Conservation (phyloP, 1,140 invertebrate genomes). For the Elysia chlorotica region DNA sequence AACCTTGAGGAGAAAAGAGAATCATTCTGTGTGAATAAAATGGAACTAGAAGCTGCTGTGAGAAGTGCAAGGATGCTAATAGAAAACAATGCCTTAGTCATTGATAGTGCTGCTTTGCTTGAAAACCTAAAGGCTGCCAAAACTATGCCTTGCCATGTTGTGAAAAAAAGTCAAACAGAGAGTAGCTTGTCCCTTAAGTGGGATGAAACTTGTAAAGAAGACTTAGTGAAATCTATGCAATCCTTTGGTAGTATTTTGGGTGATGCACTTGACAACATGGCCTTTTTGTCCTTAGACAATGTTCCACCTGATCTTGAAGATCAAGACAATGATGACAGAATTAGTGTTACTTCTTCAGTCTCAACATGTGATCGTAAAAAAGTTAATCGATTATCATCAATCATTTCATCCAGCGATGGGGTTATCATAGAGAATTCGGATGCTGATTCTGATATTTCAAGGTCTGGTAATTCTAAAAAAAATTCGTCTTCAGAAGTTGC, state of each 20-base stretch:
- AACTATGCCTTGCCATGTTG: conserved; percentile 11
- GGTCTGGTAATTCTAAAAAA: too few relatives aligned
- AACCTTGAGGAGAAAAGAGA: background rate
- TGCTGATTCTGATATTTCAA: background rate
- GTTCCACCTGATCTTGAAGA: background rate
- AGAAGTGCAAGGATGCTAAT: background rate
- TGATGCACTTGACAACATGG: background rate
- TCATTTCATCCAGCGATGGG: background rate
- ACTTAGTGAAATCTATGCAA: background rate
- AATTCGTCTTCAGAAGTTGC: background rate
- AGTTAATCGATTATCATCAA: background rate
- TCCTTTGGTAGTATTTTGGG: conserved; percentile 14
- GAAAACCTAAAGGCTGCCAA: background rate
- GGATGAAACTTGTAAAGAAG: background rate
- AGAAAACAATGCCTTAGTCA: conserved; percentile 12
- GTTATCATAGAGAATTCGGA: background rate
- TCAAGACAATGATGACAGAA: conserved; percentile 7
- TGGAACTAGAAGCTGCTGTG: background rate
- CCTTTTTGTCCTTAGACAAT: conserved; percentile 8
- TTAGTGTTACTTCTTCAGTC: conserved; percentile 1
- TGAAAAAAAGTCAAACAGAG: background rate
- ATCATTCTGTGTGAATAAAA: background rate
- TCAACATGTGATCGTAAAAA: background rate
- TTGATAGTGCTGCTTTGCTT: conserved; percentile 1
- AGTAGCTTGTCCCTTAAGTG: background rate